Evolutionary conservation across 2,113 vertebrate genomes (phyloP), one percentile per base, ranked within the genome.

Genomic region (Myiagra hebetior): DNA sequence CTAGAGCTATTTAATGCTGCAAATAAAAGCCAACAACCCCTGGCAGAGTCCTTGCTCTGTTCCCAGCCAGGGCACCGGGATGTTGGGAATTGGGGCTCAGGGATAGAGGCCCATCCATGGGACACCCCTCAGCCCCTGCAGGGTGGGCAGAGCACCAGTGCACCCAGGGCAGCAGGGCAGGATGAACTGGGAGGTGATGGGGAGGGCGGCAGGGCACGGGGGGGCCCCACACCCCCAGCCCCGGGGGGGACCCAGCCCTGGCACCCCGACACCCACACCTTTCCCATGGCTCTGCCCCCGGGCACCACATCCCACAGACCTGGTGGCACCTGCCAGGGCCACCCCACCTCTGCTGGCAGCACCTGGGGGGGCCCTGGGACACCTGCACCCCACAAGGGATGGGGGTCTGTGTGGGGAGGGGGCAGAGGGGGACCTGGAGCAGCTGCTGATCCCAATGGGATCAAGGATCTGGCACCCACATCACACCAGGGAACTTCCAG

Each of bases 11-110:
- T 91, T 73, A 94, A 91, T 3, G 64, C 78, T 47, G 68, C 62
- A 13, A 96, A 96, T 95, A 93, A 96, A 96, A 77, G 31, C 62
- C 13, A 7, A 56, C 1, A 2, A 8, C 2, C 7, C 27, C 14
- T 26, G 18, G 20, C 15, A 10, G 1, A 0, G 26, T 27, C 39
- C 35, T 24, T 1, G 52, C 13, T 85, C 47, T 22, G 16, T 37
- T 53, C 28, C 26, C 44, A 5, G 31, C 6, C 9, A 6, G 13
- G 27, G 39, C 6, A 1, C 0, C 1, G 63, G 33, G 42, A 41
- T 9, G 22, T 11, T 14, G 72, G 64, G 87, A 33, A 28, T 1
- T 6, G 47, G n/a, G 53, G 52, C 6, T 42, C 33, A 1, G 68
- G 68, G 59, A 27, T 1, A 6, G 28, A 7, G 37, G 35, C 7